Evolutionary conservation across 1,140 invertebrate species (phyloP).

Genomic region (Apis cerana): DNA sequence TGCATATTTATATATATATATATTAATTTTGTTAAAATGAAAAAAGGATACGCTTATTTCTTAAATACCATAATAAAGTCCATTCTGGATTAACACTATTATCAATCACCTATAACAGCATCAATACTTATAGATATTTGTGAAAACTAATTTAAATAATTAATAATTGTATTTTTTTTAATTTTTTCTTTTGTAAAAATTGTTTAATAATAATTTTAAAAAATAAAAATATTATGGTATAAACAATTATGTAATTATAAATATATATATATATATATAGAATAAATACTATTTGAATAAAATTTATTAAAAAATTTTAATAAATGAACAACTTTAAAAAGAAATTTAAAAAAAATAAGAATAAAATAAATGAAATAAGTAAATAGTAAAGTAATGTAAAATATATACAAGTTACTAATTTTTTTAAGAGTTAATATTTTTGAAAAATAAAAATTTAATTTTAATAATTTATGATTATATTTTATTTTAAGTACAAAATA

Average conservation of each 20-base stretch:
- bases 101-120: conserved; percentile 41
- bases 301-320: neutral
- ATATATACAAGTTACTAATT: neutral
- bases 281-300: neutral
- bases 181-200: neutral
- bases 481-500: neutral
- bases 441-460: no score
- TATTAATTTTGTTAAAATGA: neutral
- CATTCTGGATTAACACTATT: conserved; percentile 89
- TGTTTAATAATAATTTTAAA: neutral
- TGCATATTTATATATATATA: neutral
- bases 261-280: neutral
- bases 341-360: neutral
- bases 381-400: neutral
- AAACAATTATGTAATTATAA: neutral
- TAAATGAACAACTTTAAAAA: neutral
- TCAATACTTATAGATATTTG: neutral
- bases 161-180: neutral
- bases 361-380: neutral
- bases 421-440: no score
- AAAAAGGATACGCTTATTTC: conserved; percentile 88
- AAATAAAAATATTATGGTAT: neutral
- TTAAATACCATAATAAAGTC: conserved; percentile 91
- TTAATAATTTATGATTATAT: neutral
- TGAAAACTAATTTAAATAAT: no score